These are phyloP conservation scores for Halcyon malimbica DNA, from an alignment of 2,113 vertebrate genomes.

Conservation along the genomic window DNA sequence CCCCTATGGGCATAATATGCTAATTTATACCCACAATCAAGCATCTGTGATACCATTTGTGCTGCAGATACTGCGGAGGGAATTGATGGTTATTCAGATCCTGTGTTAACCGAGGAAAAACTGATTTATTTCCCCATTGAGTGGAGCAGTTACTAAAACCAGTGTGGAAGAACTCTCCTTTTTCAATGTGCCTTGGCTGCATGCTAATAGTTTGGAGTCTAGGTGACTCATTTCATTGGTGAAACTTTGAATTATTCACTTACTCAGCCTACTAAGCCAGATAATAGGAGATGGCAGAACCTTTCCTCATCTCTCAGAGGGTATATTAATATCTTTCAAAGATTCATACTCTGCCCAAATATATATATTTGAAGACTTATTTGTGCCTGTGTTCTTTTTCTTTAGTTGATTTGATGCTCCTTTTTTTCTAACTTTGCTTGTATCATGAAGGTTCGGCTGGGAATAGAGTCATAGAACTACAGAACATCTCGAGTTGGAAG, in stretches of 20 bases:
- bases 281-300: constrained; percentile 65
- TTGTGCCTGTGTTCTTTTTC: constrained; percentile 5
- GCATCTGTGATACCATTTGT: constrained; percentile 70
- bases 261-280: constrained; percentile 59
- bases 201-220: constrained; percentile 47
- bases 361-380: constrained; percentile 38
- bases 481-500: not conserved
- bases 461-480: not conserved
- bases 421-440: not conserved
- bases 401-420: not conserved
- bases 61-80: constrained; percentile 41
- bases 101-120: constrained; percentile 53
- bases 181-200: constrained; percentile 39
- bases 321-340: constrained; percentile 65
- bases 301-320: constrained; percentile 43
- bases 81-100: constrained; percentile 55
- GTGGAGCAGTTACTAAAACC: constrained; percentile 46
- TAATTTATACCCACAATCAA: constrained; percentile 69
- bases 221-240: constrained; percentile 48
- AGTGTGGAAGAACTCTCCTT: constrained; percentile 19
- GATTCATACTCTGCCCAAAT: constrained; percentile 62
- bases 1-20: constrained; percentile 52
- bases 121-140: constrained; percentile 57
- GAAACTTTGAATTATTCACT: constrained; percentile 72
- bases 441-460: not conserved